Evolutionary conservation across 2,113 vertebrate genomes (phyloP).

Genomic region (Montifringilla adamsi): DNA sequence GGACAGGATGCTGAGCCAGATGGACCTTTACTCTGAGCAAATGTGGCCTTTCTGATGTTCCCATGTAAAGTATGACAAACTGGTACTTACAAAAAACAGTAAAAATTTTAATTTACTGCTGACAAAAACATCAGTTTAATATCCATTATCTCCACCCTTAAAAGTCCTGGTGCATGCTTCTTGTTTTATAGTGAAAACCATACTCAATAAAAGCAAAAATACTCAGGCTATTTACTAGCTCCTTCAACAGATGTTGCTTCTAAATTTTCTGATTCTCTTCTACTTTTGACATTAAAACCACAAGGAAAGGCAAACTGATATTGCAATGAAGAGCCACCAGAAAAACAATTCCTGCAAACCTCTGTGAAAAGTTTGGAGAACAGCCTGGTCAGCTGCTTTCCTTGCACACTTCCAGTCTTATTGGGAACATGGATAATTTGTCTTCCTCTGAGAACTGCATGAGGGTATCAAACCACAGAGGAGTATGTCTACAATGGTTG

Average conservation of each 20-base stretch:
- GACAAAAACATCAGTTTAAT: neutral
- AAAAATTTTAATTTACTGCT: neutral
- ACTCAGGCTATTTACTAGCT: neutral
- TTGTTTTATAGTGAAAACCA: neutral
- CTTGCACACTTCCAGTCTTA: neutral
- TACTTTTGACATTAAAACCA: neutral
- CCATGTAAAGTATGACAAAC: neutral
- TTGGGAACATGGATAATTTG: neutral
- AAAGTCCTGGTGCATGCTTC: neutral
- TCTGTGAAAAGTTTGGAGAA: neutral
- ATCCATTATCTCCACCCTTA: neutral
- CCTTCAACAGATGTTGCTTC: neutral
- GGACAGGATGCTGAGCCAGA: slow-evolving; percentile 30
- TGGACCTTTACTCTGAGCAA: slow-evolving; percentile 20
- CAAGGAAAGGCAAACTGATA: neutral
- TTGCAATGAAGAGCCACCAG: neutral
- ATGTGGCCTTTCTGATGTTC: slow-evolving; percentile 23
- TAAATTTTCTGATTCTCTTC: neutral
- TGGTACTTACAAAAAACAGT: neutral
- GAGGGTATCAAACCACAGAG: neutral
- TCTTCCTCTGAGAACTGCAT: neutral
- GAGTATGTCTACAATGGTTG: neutral
- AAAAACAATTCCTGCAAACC: neutral
- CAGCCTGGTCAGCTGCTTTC: neutral
- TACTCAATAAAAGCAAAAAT: neutral